Evolutionary conservation across 2,797 vertebrate species (phyloP).

Genomic region (Periophthalmus magnuspinnatus): DNA sequence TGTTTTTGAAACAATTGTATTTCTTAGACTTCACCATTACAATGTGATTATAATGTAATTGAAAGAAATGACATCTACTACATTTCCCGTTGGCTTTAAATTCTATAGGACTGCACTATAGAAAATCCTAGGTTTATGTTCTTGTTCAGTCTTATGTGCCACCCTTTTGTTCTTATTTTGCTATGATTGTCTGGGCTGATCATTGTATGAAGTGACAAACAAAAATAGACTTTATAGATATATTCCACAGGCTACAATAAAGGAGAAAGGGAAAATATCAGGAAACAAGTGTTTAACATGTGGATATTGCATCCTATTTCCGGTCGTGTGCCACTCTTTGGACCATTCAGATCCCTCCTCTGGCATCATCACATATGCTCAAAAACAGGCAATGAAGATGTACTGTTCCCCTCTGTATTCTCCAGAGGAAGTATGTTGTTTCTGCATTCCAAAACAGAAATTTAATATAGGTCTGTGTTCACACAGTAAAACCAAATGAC

Average conservation of each 20-base stretch:
- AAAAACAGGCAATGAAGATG: constrained; percentile 79
- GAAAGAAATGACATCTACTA: too few relatives aligned
- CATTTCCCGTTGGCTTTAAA: too few relatives aligned
- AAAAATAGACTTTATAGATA: background rate
- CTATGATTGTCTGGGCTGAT: background rate
- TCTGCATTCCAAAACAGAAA: constrained; percentile 61
- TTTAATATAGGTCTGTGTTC: constrained; percentile 38
- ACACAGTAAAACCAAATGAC: constrained; percentile 1
- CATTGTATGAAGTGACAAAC: too few relatives aligned
- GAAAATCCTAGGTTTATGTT: too few relatives aligned
- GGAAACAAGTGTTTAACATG: constrained; percentile 85
- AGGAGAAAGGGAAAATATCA: constrained; percentile 59
- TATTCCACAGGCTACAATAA: constrained; percentile 8
- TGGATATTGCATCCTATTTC: constrained; percentile 89
- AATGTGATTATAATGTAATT: too few relatives aligned
- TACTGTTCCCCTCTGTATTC: constrained; percentile 47
- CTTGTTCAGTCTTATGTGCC: background rate
- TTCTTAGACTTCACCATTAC: too few relatives aligned
- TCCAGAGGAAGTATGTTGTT: constrained; percentile 61
- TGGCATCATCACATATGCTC: constrained; percentile 85
- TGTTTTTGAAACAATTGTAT: too few relatives aligned
- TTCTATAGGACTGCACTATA: too few relatives aligned
- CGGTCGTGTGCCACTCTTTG: constrained; percentile 89
- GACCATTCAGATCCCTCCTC: constrained; percentile 54
- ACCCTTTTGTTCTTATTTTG: background rate